Evolutionary conservation across 2,888 invertebrate genomes (phyloP).

Genomic region (Amblyjoppa proteus): DNA sequence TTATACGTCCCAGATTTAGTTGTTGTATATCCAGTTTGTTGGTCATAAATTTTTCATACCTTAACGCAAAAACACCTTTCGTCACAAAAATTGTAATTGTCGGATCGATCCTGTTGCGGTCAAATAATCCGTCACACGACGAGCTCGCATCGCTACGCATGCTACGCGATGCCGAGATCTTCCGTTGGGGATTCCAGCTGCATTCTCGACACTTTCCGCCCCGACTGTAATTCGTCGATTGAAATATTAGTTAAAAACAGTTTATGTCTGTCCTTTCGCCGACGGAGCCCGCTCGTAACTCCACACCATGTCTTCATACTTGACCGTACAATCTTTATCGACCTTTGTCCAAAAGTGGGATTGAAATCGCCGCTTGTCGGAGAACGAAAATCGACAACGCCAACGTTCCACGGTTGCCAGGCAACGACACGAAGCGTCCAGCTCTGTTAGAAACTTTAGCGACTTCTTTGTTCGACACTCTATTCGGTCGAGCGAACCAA

Average conservation of each 20-base stretch:
- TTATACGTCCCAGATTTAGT: too few relatives aligned
- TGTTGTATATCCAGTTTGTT: too few relatives aligned
- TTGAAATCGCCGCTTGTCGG: not conserved
- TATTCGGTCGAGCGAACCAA: not conserved
- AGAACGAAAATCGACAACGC: not conserved
- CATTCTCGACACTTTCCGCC: not conserved
- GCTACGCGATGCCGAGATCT: not conserved
- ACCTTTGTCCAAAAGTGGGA: not conserved
- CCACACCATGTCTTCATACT: not conserved
- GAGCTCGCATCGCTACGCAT: not conserved
- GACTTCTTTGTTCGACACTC: slow-evolving; percentile 19
- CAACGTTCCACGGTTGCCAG: slow-evolving; percentile 38
- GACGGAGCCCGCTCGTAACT: too few relatives aligned
- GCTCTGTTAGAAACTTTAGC: slow-evolving; percentile 3
- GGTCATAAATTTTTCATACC: too few relatives aligned
- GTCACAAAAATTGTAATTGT: too few relatives aligned
- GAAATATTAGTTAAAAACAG: not conserved
- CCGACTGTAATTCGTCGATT: not conserved
- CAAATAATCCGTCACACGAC: too few relatives aligned
- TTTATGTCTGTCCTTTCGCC: not conserved
- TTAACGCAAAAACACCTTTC: too few relatives aligned
- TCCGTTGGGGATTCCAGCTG: not conserved
- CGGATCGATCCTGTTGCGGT: too few relatives aligned
- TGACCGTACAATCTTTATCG: not conserved
- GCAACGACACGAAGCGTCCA: slow-evolving; percentile 42